Evolutionary conservation across 2,113 vertebrate species (phyloP).

Genomic region (Gambusia holbrooki): DNA sequence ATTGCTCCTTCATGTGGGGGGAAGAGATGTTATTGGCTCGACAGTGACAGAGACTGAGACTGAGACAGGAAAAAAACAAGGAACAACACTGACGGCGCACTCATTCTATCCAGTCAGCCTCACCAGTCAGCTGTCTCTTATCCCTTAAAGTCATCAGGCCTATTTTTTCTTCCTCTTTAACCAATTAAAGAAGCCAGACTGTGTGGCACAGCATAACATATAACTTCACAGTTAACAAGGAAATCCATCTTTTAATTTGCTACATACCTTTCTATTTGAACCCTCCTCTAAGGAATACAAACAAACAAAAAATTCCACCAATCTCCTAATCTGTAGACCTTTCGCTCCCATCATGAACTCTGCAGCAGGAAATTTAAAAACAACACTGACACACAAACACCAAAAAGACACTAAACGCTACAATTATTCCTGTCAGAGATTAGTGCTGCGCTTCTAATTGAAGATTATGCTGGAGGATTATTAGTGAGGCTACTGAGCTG

Average conservation of each 20-base stretch:
- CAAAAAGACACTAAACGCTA: slow-evolving; percentile 62
- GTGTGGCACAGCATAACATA: slow-evolving; percentile 63
- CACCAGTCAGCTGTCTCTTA: slow-evolving; percentile 61
- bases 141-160: slow-evolving; percentile 59
- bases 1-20: slow-evolving; percentile 69
- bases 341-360: slow-evolving; percentile 63
- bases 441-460: slow-evolving; percentile 78
- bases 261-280: slow-evolving; percentile 47
- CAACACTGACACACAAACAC: slow-evolving; percentile 13
- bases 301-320: slow-evolving; percentile 12
- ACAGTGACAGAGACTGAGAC: slow-evolving; percentile 24
- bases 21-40: slow-evolving; percentile 60
- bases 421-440: slow-evolving; percentile 76
- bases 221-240: slow-evolving; percentile 69
- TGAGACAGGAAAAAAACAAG: slow-evolving; percentile 14
- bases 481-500: slow-evolving; percentile 79
- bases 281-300: background rate
- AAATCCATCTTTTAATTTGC: slow-evolving; percentile 64
- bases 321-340: slow-evolving; percentile 54
- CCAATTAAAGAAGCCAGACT: slow-evolving; percentile 67
- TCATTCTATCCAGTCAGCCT: slow-evolving; percentile 34
- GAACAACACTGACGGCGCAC: slow-evolving; percentile 23
- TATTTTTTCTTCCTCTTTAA: slow-evolving; percentile 45
- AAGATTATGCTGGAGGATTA: slow-evolving; percentile 83
- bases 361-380: slow-evolving; percentile 24